These are phyloP conservation scores for Aethina tumida DNA, from an alignment of 1,140 invertebrate genomes.

Conservation along the genomic window DNA sequence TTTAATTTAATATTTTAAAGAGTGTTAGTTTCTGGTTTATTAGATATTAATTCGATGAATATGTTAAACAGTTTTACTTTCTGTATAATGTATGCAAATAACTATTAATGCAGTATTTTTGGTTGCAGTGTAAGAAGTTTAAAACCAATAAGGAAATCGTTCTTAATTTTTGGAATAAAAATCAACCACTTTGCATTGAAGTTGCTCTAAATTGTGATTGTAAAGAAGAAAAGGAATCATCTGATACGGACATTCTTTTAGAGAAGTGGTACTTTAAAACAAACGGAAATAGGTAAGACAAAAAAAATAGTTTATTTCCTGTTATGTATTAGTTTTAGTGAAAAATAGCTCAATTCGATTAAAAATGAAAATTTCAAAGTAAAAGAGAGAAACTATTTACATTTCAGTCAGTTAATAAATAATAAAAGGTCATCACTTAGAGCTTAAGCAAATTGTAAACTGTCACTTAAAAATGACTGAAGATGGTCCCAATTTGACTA, in stretches of 20 bases:
- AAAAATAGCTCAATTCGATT: no score
- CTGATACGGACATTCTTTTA: constrained; percentile 45
- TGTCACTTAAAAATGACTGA: no score
- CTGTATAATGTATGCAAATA: not conserved
- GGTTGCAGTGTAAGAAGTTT: constrained; percentile 23
- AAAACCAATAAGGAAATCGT: constrained; percentile 17
- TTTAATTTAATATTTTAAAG: not conserved
- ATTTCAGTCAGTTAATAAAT: no score
- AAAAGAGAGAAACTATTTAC: no score
- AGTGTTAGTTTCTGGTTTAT: not conserved
- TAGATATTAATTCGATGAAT: not conserved
- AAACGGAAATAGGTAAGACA: constrained; percentile 51
- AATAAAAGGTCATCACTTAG: no score
- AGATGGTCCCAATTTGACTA: no score
- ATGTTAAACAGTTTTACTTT: not conserved
- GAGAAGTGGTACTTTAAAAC: constrained; percentile 66
- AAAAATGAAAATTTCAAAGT: no score
- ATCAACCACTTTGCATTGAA: constrained; percentile 59
- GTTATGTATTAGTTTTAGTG: constrained; percentile 1
- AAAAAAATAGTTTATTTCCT: not conserved
- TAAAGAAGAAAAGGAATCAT: constrained; percentile 36
- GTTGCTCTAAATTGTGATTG: constrained; percentile 60
- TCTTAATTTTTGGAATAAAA: constrained; percentile 44
- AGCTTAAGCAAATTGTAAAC: no score
- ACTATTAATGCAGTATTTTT: constrained; percentile 6